Evolutionary conservation across 2,113 vertebrate species (phyloP), one percentile per base, ranked within the genome.

Genomic region (Phalacrocorax carbo): DNA sequence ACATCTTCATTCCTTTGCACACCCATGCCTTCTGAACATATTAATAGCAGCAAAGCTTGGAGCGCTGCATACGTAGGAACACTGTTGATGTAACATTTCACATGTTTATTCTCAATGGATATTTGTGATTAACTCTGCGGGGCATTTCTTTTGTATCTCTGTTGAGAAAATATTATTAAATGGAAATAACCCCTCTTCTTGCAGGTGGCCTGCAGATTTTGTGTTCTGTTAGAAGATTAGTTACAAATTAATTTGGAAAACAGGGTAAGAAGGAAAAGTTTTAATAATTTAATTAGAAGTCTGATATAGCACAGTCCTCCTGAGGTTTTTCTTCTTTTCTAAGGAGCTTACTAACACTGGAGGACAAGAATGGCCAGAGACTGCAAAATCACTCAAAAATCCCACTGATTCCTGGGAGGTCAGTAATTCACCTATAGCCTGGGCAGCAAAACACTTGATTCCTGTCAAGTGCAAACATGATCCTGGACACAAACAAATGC

Each of bases 61-160:
- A 95, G 88, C 0, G 1, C 81, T 36, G 40, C 55, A 48, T 30
- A 86, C 11, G 3, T 36, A 92, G 81, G 70, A 92, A 94, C 49
- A n/a, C 38, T 91, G 86, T 36, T 92, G 91, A 89, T 87, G 81
- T 69, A 91, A 95, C 73, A 57, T 75, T 89, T 49, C 57, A 62
- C 81, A 25, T 87, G 92, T 96, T 97, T 95, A 81, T 76, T 82
- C 81, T 92, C 91, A 72, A 49, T 38, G 66, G 92, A 82, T 84
- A 86, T 87, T 95, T 94, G 93, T 57, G 83, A 94, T 84, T 64
- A 79, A 91, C 86, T 87, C 94, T 79, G 88, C 19, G 4, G 88
- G 93, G n/a, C 48, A 38, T 23, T 94, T 84, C 76, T 94, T 92
- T 92, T 94, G 88, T 92, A 66, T 70, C 55, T 58, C 65, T 32